phyloP scores from a whole-genome alignment of 2,797 vertebrate species.

The Leontopithecus rosalia region DNA sequence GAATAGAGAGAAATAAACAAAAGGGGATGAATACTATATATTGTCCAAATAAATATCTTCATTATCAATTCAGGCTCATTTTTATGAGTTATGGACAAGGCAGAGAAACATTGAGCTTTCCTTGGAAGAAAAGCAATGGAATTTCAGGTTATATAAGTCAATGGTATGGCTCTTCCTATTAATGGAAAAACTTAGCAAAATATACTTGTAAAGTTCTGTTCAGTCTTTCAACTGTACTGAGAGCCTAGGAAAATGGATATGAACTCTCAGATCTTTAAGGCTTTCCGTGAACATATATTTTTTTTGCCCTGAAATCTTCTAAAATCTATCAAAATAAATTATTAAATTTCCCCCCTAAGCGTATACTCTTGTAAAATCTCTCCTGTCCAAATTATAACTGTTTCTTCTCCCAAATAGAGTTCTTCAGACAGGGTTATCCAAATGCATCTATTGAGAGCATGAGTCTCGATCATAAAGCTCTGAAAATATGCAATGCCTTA shows the following conservation, averaged over 20 bases:
- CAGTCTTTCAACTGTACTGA: background rate
- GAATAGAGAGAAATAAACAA: background rate
- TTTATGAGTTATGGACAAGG: background rate
- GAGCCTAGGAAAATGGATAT: background rate
- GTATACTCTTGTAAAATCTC: too few relatives aligned
- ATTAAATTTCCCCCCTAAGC: background rate
- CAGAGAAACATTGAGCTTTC: background rate
- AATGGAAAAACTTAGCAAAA: background rate
- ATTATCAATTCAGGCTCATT: background rate
- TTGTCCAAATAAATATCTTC: background rate
- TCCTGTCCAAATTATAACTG: background rate
- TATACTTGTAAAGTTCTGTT: background rate
- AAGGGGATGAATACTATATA: background rate
- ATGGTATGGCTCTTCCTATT: background rate
- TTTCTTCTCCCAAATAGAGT: background rate
- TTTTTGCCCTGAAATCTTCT: background rate
- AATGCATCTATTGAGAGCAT: background rate
- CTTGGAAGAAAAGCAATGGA: background rate
- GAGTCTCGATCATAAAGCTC: background rate
- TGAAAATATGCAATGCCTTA: background rate
- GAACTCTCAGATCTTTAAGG: background rate
- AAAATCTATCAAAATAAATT: background rate
- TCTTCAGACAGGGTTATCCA: background rate
- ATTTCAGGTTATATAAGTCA: background rate
- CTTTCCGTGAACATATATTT: background rate